Evolutionary conservation across 2,888 invertebrate genomes (phyloP).

Genomic region (Nemotelus pantherinus): DNA sequence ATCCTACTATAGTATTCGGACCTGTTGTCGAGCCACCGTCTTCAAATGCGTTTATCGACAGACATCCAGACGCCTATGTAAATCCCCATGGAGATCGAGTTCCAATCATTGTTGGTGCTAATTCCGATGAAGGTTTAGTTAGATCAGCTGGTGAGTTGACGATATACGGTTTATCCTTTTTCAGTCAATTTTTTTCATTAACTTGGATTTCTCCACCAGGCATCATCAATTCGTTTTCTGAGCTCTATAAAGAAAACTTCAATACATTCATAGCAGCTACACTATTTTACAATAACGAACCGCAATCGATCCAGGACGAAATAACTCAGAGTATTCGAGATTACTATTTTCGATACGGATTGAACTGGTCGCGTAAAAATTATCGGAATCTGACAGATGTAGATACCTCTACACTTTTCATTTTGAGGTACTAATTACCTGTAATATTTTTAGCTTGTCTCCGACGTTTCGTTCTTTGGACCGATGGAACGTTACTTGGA

Average conservation of each 20-base stretch:
- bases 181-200: too few relatives aligned
- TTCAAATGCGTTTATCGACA: neutral
- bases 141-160: slow-evolving; percentile 5
- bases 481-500: slow-evolving; percentile 4
- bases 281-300: neutral
- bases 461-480: slow-evolving; percentile 1
- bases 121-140: slow-evolving; percentile 4
- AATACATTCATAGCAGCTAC: neutral
- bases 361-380: too few relatives aligned
- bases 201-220: neutral
- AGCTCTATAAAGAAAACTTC: neutral
- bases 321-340: too few relatives aligned
- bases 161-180: too few relatives aligned
- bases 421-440: neutral
- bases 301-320: neutral
- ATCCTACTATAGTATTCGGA: slow-evolving; percentile 10
- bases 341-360: too few relatives aligned
- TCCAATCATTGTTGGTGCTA: slow-evolving; percentile 15
- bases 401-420: neutral
- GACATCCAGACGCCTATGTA: neutral
- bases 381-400: too few relatives aligned
- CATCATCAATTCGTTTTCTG: neutral
- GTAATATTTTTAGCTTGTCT: slow-evolving; percentile 46
- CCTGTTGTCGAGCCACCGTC: slow-evolving; percentile 10
- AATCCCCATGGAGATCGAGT: neutral